Percentiles rank a stretch among this genome's conserved stretches.
These are phyloP conservation scores for Acestrorhynchus altus DNA, from an alignment of 2,797 vertebrate genomes.

Conservation along the genomic window DNA sequence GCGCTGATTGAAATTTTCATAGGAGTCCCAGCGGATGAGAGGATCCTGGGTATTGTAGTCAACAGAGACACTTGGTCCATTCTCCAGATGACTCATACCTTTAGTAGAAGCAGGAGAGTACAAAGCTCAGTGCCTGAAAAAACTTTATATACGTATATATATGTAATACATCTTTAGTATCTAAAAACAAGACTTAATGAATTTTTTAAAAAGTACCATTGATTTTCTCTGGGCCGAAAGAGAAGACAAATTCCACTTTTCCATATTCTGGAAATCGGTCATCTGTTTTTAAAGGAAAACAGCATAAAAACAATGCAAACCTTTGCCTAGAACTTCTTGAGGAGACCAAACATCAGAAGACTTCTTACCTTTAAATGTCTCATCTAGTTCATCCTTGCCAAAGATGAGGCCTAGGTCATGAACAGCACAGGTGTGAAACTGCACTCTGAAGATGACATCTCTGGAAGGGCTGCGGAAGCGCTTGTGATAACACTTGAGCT, in stretches of 20 bases:
- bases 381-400: conserved; percentile 94
- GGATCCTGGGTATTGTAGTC: conserved; percentile 97
- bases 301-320: conserved; percentile 3
- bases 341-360: conserved; percentile 50
- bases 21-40: conserved; percentile 94
- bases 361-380: conserved; percentile 96
- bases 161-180: conserved; percentile 39
- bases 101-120: conserved; percentile 57
- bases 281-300: conserved; percentile 74
- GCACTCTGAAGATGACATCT: conserved; percentile 94
- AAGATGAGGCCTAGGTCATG: conserved; percentile 93
- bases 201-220: conserved; percentile 88
- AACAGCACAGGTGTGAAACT: conserved; percentile 96
- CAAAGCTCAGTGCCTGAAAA: conserved; percentile 43
- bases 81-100: conserved; percentile 95
- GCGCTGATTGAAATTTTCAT: conserved; percentile 82
- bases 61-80: conserved; percentile 92
- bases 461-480: conserved; percentile 89
- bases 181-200: neutral
- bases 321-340: neutral
- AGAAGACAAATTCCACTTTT: conserved; percentile 98
- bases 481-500: conserved; percentile 99
- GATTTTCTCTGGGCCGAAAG: conserved; percentile 96
- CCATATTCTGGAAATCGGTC: conserved; percentile 96
- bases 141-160: neutral